Percentiles rank a stretch among this genome's conserved stretches.
Conservation (phyloP, 2,797 vertebrate species). For the Numenius phaeopus region DNA sequence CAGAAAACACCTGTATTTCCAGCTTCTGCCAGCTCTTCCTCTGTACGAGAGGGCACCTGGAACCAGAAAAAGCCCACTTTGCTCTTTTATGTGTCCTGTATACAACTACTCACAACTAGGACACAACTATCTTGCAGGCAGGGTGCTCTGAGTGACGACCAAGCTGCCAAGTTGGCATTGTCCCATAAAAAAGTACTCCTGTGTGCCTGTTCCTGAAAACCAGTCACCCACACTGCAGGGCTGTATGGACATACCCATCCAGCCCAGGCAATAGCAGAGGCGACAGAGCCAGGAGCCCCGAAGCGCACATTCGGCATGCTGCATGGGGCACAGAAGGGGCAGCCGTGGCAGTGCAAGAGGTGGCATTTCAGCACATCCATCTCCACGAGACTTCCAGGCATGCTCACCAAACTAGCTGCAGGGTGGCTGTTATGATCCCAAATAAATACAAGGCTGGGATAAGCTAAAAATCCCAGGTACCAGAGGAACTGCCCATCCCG, state of each 20-base stretch:
- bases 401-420: background rate
- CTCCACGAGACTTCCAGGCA: background rate
- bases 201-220: background rate
- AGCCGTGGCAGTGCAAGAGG: accelerated
- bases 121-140: background rate
- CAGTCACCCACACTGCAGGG: background rate
- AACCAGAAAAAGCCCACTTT: background rate
- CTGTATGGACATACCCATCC: accelerated
- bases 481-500: accelerated
- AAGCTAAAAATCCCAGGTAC: background rate
- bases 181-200: background rate
- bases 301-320: accelerated
- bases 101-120: background rate
- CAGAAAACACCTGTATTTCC: background rate
- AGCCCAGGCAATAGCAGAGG: background rate
- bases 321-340: accelerated
- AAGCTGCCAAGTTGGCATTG: background rate
- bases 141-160: background rate
- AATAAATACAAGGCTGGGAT: background rate
- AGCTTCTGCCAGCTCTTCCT: background rate
- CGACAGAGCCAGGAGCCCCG: background rate
- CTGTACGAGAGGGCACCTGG: background rate
- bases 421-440: background rate
- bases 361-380: background rate
- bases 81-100: background rate